Evolutionary conservation across 2,797 vertebrate genomes (phyloP).

Genomic region (Chelon auratus): DNA sequence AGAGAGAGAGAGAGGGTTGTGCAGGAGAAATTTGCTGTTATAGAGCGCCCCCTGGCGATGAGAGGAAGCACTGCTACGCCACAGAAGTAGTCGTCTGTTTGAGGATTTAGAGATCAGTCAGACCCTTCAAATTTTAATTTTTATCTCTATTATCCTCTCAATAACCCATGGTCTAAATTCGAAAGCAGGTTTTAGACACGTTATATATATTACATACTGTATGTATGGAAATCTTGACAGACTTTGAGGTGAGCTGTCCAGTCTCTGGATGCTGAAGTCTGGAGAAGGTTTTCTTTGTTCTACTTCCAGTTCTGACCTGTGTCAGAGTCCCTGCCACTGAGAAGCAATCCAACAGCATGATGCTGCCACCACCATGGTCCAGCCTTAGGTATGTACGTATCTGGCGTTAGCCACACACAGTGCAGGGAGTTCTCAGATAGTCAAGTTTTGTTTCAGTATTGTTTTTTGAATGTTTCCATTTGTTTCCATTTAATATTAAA

Average conservation of each 20-base stretch:
- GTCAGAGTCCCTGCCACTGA: background rate
- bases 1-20: background rate
- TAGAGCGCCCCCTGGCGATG: slow-evolving; percentile 80
- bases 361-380: background rate
- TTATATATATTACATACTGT: too few relatives aligned
- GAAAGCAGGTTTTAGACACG: background rate
- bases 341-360: background rate
- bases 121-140: background rate
- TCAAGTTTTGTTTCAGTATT: too few relatives aligned
- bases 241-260: background rate
- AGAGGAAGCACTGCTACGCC: background rate
- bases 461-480: too few relatives aligned
- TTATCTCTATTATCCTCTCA: background rate
- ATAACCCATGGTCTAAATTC: background rate
- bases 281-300: background rate
- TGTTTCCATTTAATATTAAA: background rate
- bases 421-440: too few relatives aligned
- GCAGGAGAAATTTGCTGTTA: slow-evolving; percentile 71
- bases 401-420: too few relatives aligned
- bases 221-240: background rate
- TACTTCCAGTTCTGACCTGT: background rate
- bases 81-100: background rate
- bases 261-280: background rate
- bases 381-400: background rate
- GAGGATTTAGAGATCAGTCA: background rate